Percentiles rank a stretch among this genome's conserved stretches.
phyloP scores from a whole-genome alignment of 2,797 vertebrate genomes.

The Hippocampus kuda region DNA sequence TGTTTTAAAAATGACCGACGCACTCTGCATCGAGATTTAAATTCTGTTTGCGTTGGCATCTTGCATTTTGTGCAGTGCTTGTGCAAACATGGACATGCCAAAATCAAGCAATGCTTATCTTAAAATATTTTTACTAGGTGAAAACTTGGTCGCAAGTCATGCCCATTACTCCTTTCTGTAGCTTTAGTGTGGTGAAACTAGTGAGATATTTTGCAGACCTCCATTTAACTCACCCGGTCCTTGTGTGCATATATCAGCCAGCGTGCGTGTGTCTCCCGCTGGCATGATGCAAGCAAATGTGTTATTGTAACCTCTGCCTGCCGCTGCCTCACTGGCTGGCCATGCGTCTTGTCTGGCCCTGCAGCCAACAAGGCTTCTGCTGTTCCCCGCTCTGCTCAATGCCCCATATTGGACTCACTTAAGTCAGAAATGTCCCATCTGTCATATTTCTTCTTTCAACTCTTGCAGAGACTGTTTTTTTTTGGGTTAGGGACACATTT shows the following conservation, averaged over 20 bases:
- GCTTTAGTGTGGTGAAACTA: conserved; percentile 19
- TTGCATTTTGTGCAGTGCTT: too few species aligned
- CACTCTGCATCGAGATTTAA: too few species aligned
- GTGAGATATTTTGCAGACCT: conserved; percentile 3
- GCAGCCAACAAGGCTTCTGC: conserved; percentile 66
- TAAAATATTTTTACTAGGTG: not conserved
- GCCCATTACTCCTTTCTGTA: conserved; percentile 11
- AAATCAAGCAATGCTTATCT: too few species aligned
- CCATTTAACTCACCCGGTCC: conserved; percentile 17
- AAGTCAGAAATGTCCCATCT: conserved; percentile 45
- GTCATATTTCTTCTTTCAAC: conserved; percentile 49
- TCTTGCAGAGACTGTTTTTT: conserved; percentile 14
- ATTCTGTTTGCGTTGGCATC: too few species aligned
- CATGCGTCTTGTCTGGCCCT: conserved; percentile 43
- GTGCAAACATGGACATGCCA: too few species aligned
- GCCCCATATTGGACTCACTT: conserved; percentile 56
- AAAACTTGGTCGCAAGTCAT: not conserved
- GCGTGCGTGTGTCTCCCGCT: not conserved
- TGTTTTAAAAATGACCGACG: too few species aligned
- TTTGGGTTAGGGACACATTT: not conserved
- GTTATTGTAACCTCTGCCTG: conserved; percentile 61
- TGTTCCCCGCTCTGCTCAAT: conserved; percentile 55
- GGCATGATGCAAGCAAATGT: conserved; percentile 17
- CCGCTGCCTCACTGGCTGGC: conserved; percentile 60
- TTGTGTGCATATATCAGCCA: conserved; percentile 26